Conservation (phyloP, 2,113 vertebrate species). For the Nannobrachium achirus region DNA sequence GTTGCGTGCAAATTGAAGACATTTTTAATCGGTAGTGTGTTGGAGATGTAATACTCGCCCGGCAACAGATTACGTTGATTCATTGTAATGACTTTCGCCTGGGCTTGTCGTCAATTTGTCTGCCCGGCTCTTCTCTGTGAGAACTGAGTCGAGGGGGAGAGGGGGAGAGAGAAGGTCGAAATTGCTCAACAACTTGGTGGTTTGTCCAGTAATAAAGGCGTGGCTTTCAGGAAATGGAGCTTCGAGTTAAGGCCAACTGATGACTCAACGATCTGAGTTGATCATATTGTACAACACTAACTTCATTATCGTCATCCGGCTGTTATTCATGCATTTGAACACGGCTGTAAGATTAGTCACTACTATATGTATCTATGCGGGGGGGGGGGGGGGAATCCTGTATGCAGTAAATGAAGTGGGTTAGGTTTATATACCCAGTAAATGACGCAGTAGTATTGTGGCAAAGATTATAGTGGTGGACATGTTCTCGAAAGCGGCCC, state of each 20-base stretch:
- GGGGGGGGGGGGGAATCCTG: neutral
- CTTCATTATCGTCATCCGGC: neutral
- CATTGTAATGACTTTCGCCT: neutral
- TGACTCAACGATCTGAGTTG: slow-evolving; percentile 24
- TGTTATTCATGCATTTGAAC: neutral
- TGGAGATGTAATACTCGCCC: neutral
- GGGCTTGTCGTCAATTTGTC: neutral
- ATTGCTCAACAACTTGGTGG: neutral
- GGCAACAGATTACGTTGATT: neutral
- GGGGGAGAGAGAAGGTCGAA: neutral
- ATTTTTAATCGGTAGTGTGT: too few relatives aligned
- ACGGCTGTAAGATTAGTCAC: neutral
- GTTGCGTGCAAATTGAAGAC: too few relatives aligned
- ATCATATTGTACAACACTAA: slow-evolving; percentile 33
- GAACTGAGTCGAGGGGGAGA: neutral
- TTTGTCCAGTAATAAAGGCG: slow-evolving; percentile 53
- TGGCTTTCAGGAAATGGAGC: slow-evolving; percentile 66
- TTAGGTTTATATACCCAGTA: neutral
- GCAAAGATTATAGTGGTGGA: neutral
- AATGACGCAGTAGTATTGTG: slow-evolving; percentile 61
- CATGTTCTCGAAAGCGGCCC: neutral
- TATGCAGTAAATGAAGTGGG: neutral
- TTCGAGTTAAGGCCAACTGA: slow-evolving; percentile 25
- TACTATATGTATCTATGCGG: neutral
- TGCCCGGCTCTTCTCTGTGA: neutral